These are phyloP conservation scores for Colossoma macropomum DNA, from an alignment of 2,113 vertebrate species.

Conservation along the genomic window DNA sequence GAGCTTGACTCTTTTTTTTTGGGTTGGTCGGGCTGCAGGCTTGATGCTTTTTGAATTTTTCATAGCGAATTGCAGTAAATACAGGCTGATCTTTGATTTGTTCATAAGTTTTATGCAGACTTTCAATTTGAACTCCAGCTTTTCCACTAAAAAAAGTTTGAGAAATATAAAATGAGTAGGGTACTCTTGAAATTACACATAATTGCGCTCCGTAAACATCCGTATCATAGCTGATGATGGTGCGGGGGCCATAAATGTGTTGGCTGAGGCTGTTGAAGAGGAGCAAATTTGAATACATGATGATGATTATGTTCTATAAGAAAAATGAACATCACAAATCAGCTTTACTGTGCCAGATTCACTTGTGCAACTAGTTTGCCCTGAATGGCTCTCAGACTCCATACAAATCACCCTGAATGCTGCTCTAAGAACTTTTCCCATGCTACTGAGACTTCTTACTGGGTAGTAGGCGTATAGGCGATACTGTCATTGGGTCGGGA, in stretches of 20 bases:
- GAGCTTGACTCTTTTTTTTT: background rate
- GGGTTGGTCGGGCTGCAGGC: background rate
- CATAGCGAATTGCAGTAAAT: background rate
- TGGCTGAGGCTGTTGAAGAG: background rate
- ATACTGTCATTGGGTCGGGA: background rate
- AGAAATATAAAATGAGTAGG: background rate
- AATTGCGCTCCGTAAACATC: background rate
- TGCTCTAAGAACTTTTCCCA: background rate
- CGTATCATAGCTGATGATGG: background rate
- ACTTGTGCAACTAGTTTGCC: background rate
- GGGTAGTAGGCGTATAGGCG: background rate
- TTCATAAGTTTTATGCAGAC: background rate
- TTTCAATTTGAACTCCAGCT: background rate
- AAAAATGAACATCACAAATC: background rate
- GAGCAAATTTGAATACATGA: background rate
- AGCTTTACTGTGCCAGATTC: background rate
- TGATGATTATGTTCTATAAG: background rate
- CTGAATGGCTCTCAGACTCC: background rate
- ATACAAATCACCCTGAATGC: background rate
- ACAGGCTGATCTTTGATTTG: background rate
- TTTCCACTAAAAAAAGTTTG: background rate
- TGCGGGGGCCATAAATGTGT: background rate
- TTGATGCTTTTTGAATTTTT: background rate
- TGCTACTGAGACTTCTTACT: background rate
- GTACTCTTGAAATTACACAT: background rate